phyloP scores from a whole-genome alignment of 1,140 invertebrate genomes.

The Bacillus rossius region DNA sequence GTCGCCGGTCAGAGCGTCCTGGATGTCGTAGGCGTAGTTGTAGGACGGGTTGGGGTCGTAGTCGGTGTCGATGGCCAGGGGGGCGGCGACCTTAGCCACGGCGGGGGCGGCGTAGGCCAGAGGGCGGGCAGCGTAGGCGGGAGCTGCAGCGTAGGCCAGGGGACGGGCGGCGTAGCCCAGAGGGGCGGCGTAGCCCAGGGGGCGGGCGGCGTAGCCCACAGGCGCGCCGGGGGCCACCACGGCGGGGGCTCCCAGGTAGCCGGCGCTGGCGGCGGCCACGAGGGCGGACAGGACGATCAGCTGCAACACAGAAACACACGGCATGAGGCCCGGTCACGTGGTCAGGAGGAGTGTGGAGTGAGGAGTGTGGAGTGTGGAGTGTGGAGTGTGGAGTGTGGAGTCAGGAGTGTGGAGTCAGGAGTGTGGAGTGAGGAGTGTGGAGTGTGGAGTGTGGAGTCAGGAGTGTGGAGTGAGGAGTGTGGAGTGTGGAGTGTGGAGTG shows the following conservation, averaged over 20 bases:
- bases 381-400: too few species aligned
- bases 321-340: not conserved
- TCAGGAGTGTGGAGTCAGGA: too few species aligned
- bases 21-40: constrained; percentile 48
- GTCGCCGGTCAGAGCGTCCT: constrained; percentile 48
- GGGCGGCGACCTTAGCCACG: constrained; percentile 17
- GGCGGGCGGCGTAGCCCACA: constrained; percentile 8
- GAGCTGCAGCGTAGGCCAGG: not conserved
- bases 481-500: too few species aligned
- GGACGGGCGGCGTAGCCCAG: constrained; percentile 1
- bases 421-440: too few species aligned
- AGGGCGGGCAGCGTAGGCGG: not conserved
- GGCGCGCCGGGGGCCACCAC: constrained; percentile 16
- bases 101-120: constrained; percentile 1
- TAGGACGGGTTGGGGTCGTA: constrained; percentile 43
- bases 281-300: constrained; percentile 16
- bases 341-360: too few species aligned
- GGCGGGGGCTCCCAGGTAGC: constrained; percentile 5
- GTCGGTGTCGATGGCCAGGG: constrained; percentile 18
- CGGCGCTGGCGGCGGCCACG: constrained; percentile 16
- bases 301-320: constrained; percentile 5
- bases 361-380: too few species aligned
- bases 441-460: too few species aligned
- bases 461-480: too few species aligned
- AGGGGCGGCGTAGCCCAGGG: constrained; percentile 10